These are phyloP conservation scores for Chiloscyllium punctatum DNA, from an alignment of 2,797 vertebrate species.

Conservation along the genomic window DNA sequence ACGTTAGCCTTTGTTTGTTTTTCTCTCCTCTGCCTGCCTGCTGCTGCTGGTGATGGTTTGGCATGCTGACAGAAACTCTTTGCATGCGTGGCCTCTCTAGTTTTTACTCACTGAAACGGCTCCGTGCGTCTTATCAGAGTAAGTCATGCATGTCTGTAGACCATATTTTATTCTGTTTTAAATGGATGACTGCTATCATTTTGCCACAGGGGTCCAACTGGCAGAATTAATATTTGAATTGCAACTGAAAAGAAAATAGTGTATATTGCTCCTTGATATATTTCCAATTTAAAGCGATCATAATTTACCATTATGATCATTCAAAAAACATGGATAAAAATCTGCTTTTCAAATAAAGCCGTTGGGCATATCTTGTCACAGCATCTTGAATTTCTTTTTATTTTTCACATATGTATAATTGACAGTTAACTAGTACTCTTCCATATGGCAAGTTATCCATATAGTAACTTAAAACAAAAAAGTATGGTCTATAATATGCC, in stretches of 20 bases:
- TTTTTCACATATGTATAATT: not conserved
- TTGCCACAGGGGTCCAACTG: not conserved
- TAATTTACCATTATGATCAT: not conserved
- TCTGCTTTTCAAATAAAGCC: not conserved
- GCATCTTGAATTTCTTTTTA: not conserved
- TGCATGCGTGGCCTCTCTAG: constrained; percentile 99
- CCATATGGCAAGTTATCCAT: constrained; percentile 11
- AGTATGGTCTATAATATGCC: constrained; percentile 31
- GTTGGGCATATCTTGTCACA: not conserved
- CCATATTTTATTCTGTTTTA: constrained; percentile 35
- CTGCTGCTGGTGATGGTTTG: constrained; percentile 76
- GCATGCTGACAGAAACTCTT: constrained; percentile 97
- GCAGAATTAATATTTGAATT: constrained; percentile 16
- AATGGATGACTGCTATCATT: not conserved
- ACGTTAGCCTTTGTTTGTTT: constrained; percentile 74
- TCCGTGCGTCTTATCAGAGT: constrained; percentile 99
- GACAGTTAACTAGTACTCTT: not conserved
- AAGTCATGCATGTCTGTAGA: constrained; percentile 65
- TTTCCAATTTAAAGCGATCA: not conserved
- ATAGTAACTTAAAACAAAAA: constrained; percentile 12
- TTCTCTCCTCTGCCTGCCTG: constrained; percentile 69
- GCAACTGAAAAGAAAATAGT: not conserved
- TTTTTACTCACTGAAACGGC: constrained; percentile 99
- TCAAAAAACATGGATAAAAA: not conserved
- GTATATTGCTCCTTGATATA: not conserved